Evolutionary conservation across 2,888 invertebrate genomes (phyloP), one percentile per base, ranked within the genome.

Genomic region (Antitype chi): DNA sequence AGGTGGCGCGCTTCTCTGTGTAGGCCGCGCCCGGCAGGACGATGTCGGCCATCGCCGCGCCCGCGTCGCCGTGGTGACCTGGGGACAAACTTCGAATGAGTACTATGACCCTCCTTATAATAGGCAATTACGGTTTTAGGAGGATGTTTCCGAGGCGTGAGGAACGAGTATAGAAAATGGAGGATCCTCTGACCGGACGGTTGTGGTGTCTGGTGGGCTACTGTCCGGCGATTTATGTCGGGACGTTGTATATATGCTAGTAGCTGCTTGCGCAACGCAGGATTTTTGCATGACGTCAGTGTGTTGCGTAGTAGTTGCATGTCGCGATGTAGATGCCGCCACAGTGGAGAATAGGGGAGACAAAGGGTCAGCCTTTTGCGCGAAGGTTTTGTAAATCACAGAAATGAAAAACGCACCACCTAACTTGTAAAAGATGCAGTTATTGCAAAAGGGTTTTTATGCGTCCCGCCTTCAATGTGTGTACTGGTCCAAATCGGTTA

Each of bases 1-100:
- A 99, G 0, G 99, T 99, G n/a, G 98, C 99, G 93, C 98, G 98
- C 96, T 99, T 99, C 97, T 99, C 99, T 0, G 99, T 99, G 95
- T 99, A 99, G 0, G 99, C 99, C 11, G 99, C 99, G 81, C 99
- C 99, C 2, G 99, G 99, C 20, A 99, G 96, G 78, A 99, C 97
- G 4, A 99, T 97, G 95, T 99, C 99, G 57, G 99, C 99, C 85
- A 99, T 98, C 60, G 97, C 95, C 1, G 99, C 99, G 73, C 99
- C 99, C 78, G 95, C 97, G 95, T 99, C 99, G 79, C 99, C 99
- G 95, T 99, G 99, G 96, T 99, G 99, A 71, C 99, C 99, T 98
- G 90, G 1, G 1, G 0, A 0, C 1, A 53, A 0, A 68, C 57
- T 6, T 11, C 28, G 0, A 60, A 7, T 32, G 9, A 15, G 28